These are phyloP conservation scores for Coendou prehensilis DNA, from an alignment of 2,797 vertebrate genomes.

Conservation along the genomic window DNA sequence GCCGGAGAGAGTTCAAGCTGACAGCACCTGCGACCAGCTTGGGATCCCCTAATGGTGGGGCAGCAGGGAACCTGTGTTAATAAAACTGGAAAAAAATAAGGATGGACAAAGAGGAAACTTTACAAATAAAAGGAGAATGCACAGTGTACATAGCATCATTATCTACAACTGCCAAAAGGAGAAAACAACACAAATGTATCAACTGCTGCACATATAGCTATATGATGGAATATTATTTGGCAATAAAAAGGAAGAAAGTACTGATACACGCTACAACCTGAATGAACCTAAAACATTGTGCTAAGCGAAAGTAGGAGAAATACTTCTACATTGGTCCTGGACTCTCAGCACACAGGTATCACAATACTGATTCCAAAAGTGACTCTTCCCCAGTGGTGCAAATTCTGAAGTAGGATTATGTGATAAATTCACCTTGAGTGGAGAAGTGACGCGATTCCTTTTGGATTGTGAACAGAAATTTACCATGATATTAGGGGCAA, in stretches of 20 bases:
- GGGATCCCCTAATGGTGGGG: fast-evolving
- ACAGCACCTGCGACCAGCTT: fast-evolving
- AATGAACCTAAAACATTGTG: neutral
- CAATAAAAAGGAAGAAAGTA: neutral
- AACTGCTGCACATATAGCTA: neutral
- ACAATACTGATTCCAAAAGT: neutral
- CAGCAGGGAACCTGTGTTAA: neutral
- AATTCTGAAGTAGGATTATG: neutral
- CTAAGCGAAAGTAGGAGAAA: neutral
- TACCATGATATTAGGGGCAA: neutral
- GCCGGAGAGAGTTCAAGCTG: fast-evolving
- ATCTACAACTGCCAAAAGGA: neutral
- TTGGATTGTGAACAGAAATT: conserved; percentile 17
- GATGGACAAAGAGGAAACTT: neutral
- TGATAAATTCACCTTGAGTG: neutral
- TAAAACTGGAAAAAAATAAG: neutral
- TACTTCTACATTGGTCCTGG: neutral
- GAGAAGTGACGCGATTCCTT: neutral
- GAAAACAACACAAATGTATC: neutral
- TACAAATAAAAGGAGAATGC: neutral
- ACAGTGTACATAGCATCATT: neutral
- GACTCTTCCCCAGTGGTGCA: neutral
- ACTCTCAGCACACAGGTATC: neutral
- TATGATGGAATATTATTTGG: neutral
- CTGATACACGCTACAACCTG: neutral